phyloP scores from a whole-genome alignment of 2,797 vertebrate genomes.

The Buphagus erythrorhynchus region DNA sequence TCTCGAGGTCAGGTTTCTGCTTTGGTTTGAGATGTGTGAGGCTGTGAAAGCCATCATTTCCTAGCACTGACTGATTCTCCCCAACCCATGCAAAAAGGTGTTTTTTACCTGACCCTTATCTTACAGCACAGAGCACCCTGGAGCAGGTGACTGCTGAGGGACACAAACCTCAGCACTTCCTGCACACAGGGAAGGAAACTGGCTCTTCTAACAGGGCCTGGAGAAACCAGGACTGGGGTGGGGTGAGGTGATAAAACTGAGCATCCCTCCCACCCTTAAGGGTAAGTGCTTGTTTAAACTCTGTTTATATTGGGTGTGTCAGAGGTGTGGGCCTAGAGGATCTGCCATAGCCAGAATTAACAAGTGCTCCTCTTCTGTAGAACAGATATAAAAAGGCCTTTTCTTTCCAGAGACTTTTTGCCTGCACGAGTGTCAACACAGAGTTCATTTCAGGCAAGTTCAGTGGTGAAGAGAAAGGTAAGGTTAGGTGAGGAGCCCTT shows the following conservation, averaged over 20 bases:
- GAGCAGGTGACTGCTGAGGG: neutral
- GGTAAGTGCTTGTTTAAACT: slow-evolving; percentile 39
- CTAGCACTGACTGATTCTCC: neutral
- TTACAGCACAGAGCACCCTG: neutral
- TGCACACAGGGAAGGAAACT: neutral
- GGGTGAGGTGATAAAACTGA: slow-evolving; percentile 23
- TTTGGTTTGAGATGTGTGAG: neutral
- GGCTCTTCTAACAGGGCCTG: slow-evolving; percentile 3
- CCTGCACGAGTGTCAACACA: neutral
- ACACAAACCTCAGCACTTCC: neutral
- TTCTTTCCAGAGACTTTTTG: slow-evolving; percentile 36
- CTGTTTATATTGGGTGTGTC: slow-evolving; percentile 24
- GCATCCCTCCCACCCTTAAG: slow-evolving; percentile 37
- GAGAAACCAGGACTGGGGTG: slow-evolving; percentile 3
- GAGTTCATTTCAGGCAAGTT: slow-evolving; percentile 44
- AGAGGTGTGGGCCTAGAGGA: slow-evolving; percentile 10
- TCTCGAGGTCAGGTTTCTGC: neutral
- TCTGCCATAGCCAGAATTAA: slow-evolving; percentile 42
- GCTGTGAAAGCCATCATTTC: neutral
- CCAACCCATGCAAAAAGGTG: neutral
- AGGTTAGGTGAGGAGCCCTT: slow-evolving; percentile 49
- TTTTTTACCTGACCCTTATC: neutral
- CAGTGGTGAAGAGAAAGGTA: slow-evolving; percentile 32
- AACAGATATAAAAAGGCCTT: slow-evolving; percentile 15
- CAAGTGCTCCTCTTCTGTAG: neutral